Conservation (phyloP, 2,113 vertebrate species). For the Verasper variegatus region DNA sequence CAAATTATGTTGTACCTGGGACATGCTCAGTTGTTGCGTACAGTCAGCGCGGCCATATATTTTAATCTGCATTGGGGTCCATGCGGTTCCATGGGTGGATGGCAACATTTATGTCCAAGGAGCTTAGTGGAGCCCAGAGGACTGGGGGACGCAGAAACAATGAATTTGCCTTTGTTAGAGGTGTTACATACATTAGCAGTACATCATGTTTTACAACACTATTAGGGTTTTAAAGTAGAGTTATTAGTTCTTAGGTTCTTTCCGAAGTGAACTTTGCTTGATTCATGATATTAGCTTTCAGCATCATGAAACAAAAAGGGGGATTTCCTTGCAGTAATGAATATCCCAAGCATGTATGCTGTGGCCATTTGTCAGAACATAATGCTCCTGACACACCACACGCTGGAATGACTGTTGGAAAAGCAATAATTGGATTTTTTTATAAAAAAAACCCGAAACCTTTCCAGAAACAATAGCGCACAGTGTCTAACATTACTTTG, state of each 20-base stretch:
- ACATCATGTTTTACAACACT: neutral
- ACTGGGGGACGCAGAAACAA: neutral
- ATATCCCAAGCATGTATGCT: neutral
- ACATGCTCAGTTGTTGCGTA: no score
- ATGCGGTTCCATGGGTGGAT: neutral
- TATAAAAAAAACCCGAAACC: neutral
- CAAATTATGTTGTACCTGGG: no score
- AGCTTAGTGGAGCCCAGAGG: neutral
- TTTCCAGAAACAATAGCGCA: conserved; percentile 9
- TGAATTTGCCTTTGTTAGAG: neutral
- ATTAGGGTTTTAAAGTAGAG: neutral
- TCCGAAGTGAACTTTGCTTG: neutral
- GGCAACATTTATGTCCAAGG: neutral
- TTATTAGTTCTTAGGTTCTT: neutral
- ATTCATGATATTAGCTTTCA: neutral
- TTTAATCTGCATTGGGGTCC: no score
- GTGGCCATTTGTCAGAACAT: conserved; percentile 11
- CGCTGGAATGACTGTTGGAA: neutral
- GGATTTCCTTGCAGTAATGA: neutral
- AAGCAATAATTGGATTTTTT: neutral
- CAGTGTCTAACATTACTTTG: neutral
- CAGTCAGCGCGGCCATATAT: no score
- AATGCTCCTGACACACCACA: conserved; percentile 8
- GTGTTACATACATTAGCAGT: neutral
- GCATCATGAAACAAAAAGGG: neutral